Evolutionary conservation across 2,888 invertebrate species (phyloP).

Genomic region (Heteromurus nitidus): DNA sequence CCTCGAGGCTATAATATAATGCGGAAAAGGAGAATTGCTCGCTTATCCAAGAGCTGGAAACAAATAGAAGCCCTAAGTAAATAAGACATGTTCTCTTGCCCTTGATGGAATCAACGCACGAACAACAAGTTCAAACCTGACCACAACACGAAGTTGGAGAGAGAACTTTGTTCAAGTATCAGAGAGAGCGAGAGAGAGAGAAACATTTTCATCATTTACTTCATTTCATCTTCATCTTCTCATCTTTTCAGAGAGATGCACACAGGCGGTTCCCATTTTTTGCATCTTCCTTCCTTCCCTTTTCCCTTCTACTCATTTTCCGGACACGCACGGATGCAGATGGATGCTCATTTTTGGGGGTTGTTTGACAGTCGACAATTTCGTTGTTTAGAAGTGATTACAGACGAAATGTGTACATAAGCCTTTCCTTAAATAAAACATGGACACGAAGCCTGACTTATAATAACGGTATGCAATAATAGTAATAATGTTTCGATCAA

Average conservation of each 20-base stretch:
- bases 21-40: constrained; percentile 43
- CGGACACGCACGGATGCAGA: constrained; percentile 13
- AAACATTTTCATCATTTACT: constrained; percentile 8
- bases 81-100: constrained; percentile 15
- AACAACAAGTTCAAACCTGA: constrained; percentile 4
- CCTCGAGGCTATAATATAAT: constrained; percentile 41
- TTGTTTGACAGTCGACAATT: neutral
- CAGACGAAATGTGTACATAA: too few relatives aligned
- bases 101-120: neutral
- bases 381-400: too few relatives aligned
- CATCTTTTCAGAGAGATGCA: neutral
- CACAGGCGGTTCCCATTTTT: neutral
- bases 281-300: neutral
- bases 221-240: constrained; percentile 7
- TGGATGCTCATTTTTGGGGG: neutral
- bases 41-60: constrained; percentile 35
- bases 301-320: constrained; percentile 20
- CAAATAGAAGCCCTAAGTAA: constrained; percentile 40
- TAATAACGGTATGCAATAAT: too few relatives aligned
- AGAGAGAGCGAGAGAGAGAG: too few relatives aligned
- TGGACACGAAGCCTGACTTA: too few relatives aligned
- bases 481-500: too few relatives aligned
- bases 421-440: too few relatives aligned
- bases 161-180: too few relatives aligned
- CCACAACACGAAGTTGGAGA: constrained; percentile 13